Evolutionary conservation across 1,140 invertebrate genomes (phyloP).

Genomic region (Amyelois transitella): DNA sequence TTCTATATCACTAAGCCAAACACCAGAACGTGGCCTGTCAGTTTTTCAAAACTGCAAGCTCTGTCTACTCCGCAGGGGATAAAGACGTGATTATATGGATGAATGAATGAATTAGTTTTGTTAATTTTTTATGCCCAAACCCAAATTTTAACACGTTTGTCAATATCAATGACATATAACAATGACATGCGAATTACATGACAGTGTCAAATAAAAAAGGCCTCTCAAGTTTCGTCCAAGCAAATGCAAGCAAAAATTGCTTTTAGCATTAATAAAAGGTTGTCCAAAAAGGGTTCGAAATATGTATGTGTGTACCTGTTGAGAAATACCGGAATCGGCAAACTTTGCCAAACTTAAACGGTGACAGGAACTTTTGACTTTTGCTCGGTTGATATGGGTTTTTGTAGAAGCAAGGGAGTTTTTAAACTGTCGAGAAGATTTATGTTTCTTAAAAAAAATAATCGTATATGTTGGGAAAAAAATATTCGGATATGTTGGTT

Average conservation of each 20-base stretch:
- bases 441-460: too few relatives aligned
- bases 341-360: background rate
- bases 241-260: constrained; percentile 19
- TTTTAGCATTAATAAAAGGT: constrained; percentile 17
- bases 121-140: too few relatives aligned
- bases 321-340: background rate
- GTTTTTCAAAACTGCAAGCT: too few relatives aligned
- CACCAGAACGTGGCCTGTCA: too few relatives aligned
- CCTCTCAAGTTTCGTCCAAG: constrained; percentile 7
- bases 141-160: too few relatives aligned
- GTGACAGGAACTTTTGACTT: background rate
- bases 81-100: too few relatives aligned
- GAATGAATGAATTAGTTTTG: too few relatives aligned
- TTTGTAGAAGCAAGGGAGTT: background rate
- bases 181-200: constrained; percentile 1
- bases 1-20: too few relatives aligned
- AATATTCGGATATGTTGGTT: too few relatives aligned
- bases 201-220: constrained; percentile 6
- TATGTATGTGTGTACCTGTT: constrained; percentile 10
- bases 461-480: too few relatives aligned
- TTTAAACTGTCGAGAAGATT: background rate
- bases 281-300: constrained; percentile 6
- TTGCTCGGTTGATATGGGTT: background rate
- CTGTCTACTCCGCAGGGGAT: too few relatives aligned
- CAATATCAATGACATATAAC: too few relatives aligned